Evolutionary conservation across 2,797 vertebrate species (phyloP).

Genomic region (Enteromius fasciolatus): DNA sequence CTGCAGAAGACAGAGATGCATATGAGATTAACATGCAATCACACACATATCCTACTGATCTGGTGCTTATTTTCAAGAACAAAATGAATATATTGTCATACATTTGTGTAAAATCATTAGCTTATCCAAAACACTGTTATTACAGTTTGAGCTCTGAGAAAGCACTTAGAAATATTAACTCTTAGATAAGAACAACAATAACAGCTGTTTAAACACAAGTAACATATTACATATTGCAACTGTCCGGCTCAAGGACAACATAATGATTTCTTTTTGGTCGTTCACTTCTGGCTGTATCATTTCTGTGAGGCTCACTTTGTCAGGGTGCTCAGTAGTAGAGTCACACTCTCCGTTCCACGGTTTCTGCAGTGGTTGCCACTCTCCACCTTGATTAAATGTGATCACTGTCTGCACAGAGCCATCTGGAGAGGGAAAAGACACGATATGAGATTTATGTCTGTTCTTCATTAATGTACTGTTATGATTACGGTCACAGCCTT

Average conservation of each 20-base stretch:
- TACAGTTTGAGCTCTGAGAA: neutral
- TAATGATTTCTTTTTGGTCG: neutral
- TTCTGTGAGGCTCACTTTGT: slow-evolving; percentile 76
- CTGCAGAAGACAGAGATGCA: slow-evolving; percentile 49
- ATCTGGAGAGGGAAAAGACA: slow-evolving; percentile 71
- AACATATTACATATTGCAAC: neutral
- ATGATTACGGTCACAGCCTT: slow-evolving; percentile 27
- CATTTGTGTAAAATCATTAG: neutral
- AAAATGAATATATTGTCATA: neutral
- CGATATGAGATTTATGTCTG: neutral
- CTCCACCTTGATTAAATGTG: slow-evolving; percentile 92
- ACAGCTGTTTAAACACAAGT: no score
- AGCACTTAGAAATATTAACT: neutral
- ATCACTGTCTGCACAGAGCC: slow-evolving; percentile 89
- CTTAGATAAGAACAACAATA: neutral
- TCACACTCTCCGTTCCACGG: slow-evolving; percentile 88
- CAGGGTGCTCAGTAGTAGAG: slow-evolving; percentile 83
- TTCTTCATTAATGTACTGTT: neutral
- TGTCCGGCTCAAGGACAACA: neutral
- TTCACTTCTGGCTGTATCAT: neutral
- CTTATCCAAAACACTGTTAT: neutral
- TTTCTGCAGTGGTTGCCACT: slow-evolving; percentile 86
- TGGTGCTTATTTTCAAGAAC: neutral
- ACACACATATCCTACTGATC: neutral
- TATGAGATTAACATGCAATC: neutral